Base-by-base conservation (phyloP, 2,113 vertebrate genomes). In the Coracopsis vasa region DNA sequence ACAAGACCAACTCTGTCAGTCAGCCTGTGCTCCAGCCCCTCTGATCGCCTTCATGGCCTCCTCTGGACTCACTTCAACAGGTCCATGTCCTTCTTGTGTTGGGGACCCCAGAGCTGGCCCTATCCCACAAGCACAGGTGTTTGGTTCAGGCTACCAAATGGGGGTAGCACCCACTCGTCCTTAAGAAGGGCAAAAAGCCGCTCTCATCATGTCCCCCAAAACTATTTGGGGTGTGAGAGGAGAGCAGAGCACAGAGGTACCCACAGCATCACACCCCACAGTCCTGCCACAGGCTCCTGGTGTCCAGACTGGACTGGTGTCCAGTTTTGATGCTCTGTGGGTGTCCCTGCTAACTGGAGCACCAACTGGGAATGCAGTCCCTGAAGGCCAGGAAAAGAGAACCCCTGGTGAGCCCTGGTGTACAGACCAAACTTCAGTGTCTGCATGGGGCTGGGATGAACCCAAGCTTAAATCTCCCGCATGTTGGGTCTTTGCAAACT, bases 131-230 rank as follows among this genome's bases (percentile, higher is more conserved):
- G 82, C 50, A 53, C 17, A n/a, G 25, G 20, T 44, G 11, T 45
- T 74, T 75, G 29, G 33, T 33, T 80, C 19, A 50, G 48, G 47
- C 47, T 65, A 6, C 39, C 35, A 64, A 54, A 79, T 0, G 1
- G 37, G 6, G 11, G 27, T 65, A 50, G 73, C 21, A 65, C 29
- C 25, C 23, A 9, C 3, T 60, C 60, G 33, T 81, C 37, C 84
- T n/a, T 33, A 61, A 64, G 60, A 86, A 61, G 50, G 53, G 31
- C 23, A 74, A 79, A 81, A 71, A 58, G 6, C 31, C 39, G 14
- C 13, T 58, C 27, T 75, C 1, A 0, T 58, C n/a, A 62, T 71
- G 41, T 25, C 7, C 33, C 24, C 9, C 9, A 1, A 7, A 10
- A 65, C 2, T 17, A 39, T 7, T 54, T 35, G 35, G 42, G 3